Evolutionary conservation across 2,113 vertebrate genomes (phyloP), one percentile per base, ranked within the genome.

Genomic region (Pseudopodoces humilis): DNA sequence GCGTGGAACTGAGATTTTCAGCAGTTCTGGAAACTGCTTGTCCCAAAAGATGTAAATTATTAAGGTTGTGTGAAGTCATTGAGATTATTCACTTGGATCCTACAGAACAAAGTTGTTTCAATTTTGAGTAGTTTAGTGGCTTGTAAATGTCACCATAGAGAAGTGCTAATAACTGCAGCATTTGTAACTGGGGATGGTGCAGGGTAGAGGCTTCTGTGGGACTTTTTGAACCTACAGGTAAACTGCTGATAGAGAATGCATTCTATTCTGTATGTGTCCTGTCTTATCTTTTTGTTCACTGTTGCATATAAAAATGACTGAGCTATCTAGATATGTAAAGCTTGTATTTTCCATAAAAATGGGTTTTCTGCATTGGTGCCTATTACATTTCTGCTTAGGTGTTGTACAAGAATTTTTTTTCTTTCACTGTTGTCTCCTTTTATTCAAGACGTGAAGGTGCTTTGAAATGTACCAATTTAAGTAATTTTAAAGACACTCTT

Each of bases 311-410:
- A 88, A 89, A 95, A 68, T 81, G 24, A 39, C 63, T 6, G 15
- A 81, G 52, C 63, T 28, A 55, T 83, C 50, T 59, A 86, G 69
- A 67, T 39, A 67, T 67, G 9, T 71, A 70, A 70, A 86, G 67
- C 33, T 63, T 78, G 16, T 72, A 22, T 86, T 92, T 86, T 91
- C 86, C 69, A 60, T 93, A 59, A 88, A 96, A 86, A 50, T 70
- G 10, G 12, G 3, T 3, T 83, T 94, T 92, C 21, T 86, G 4
- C 50, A 27, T 77, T 86, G 55, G 69, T 83, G 53, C 11, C 28
- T 80, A 3, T 90, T 79, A 91, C 43, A 63, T 78, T 92, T 81
- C 62, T 86, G 56, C 52, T 94, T 89, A 69, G 53, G 81, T 58
- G 10, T 71, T 86, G 44, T 90, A 68, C 76, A 88, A 78, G 41